Base-by-base conservation (phyloP, 2,797 vertebrate species). In the Darevskia nairensis region DNA sequence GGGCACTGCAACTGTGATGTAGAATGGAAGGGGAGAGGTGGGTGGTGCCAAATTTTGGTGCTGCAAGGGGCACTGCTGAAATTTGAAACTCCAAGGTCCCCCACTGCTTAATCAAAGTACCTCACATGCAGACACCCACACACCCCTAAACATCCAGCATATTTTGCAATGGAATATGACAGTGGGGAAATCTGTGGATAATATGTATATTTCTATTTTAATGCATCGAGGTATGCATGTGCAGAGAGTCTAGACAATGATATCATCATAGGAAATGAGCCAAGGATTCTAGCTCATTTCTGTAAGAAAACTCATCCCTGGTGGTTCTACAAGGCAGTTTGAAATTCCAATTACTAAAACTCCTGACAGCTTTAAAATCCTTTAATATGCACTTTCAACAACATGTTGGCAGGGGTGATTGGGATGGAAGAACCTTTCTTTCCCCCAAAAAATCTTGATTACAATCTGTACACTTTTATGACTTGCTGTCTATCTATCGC, bases 181-280 rank as follows among this genome's bases (percentile, higher is more conserved):
- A 80, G 68, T 29, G 8, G 86, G 17, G 72, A 87, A 88, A 89
- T n/a, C 1, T 55, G 25, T 59, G 80, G 39, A 21, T 55, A 74
- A n/a, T 11, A 86, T 35, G 35, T 11, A 68, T 25, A 0, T 61
- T 55, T 59, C 80, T 59, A 32, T 82, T 3, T 75, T 78, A 85
- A 46, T 71, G 39, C 59, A 44, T 1, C 1, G 4, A 25, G 23
- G 10, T 25, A 46, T 32, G 69, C 84, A 83, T 91, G 23, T 91
- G 23, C 46, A 21, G 84, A 39, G 19, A 86, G 44, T 90, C 80
- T 86, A 83, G 82, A 76, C 89, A 87, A 59, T 88, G 44, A 89
- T 80, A n/a, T 89, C 86, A 82, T 21, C 59, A 75, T 46, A 80
- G 0, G 0, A 59, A 9, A 9, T 90, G 50, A 94, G 92, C 39